A percentile compares a stretch with the other conserved stretches of the same genome.
Evolutionary conservation across 2,797 vertebrate species (phyloP).

Genomic region (Threskiornis aethiopicus): DNA sequence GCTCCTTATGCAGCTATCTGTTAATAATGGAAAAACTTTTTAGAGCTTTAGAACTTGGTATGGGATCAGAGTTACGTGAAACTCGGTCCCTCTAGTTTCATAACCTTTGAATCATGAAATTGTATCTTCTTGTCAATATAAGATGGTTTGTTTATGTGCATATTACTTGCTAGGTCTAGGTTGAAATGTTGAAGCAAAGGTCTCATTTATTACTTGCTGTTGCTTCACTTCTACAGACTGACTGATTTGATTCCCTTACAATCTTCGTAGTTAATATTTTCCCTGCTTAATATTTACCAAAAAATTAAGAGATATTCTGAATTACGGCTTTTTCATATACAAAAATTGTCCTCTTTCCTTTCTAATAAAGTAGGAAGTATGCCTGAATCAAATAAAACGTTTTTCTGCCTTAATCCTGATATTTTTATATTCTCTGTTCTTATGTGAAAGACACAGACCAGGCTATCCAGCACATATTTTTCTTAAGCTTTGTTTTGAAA

Average conservation of each 20-base stretch:
- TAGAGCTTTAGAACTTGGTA: background rate
- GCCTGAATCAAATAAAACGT: background rate
- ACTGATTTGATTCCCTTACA: background rate
- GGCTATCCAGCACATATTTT: background rate
- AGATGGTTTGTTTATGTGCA: background rate
- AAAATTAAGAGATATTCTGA: background rate
- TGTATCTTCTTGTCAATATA: background rate
- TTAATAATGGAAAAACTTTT: background rate
- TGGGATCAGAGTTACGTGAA: background rate
- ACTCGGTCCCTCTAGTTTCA: background rate
- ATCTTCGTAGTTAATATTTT: background rate
- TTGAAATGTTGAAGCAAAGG: background rate
- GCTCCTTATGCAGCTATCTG: background rate
- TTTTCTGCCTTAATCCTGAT: background rate
- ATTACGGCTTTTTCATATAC: too few species aligned
- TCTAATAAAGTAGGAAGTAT: background rate
- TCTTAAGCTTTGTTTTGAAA: background rate
- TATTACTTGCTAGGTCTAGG: background rate
- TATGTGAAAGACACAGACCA: background rate
- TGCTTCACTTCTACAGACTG: background rate
- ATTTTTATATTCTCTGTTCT: background rate
- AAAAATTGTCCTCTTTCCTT: background rate
- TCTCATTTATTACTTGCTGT: background rate
- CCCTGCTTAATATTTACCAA: background rate
- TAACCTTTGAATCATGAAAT: background rate